Percentiles rank a stretch among this genome's conserved stretches.
Evolutionary conservation across 2,888 invertebrate genomes (phyloP).

Genomic region (Epistrophe grossulariae): DNA sequence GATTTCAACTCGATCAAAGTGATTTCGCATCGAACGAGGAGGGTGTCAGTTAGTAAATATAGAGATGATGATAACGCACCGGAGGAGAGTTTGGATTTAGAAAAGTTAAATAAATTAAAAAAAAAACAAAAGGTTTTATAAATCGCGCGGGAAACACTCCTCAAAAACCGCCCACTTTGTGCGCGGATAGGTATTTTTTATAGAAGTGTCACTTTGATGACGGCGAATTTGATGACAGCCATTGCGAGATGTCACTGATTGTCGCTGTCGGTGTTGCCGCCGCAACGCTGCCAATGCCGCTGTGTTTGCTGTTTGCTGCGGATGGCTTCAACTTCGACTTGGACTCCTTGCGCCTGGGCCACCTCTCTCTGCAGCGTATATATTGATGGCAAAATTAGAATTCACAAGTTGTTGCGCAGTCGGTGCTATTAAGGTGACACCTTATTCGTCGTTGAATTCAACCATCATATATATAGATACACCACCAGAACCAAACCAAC

Average conservation of each 20-base stretch:
- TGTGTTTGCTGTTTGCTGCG: neutral
- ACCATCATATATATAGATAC: slow-evolving; percentile 41
- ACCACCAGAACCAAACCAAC: neutral
- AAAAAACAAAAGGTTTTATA: neutral
- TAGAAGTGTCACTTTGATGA: slow-evolving; percentile 65
- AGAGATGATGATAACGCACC: slow-evolving; percentile 34
- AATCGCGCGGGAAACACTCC: slow-evolving; percentile 38
- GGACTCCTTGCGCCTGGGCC: slow-evolving; percentile 16
- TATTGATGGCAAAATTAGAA: slow-evolving; percentile 64
- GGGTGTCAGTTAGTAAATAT: slow-evolving; percentile 9
- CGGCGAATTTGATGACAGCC: slow-evolving; percentile 73
- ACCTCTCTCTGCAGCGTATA: neutral
- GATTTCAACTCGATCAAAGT: slow-evolving; percentile 39
- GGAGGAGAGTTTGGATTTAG: slow-evolving; percentile 7
- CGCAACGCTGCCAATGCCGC: slow-evolving; percentile 1
- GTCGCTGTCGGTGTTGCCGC: slow-evolving; percentile 52
- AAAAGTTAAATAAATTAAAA: neutral
- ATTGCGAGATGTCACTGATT: slow-evolving; percentile 74
- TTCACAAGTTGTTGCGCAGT: slow-evolving; percentile 72
- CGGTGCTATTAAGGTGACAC: slow-evolving; percentile 76
- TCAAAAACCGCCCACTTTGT: slow-evolving; percentile 71
- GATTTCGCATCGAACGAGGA: slow-evolving; percentile 17
- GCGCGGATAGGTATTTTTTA: slow-evolving; percentile 56
- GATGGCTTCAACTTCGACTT: slow-evolving; percentile 42
- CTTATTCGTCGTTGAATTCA: slow-evolving; percentile 74